Evolutionary conservation across 2,113 vertebrate species (phyloP).

Genomic region (Acinonyx jubatus): DNA sequence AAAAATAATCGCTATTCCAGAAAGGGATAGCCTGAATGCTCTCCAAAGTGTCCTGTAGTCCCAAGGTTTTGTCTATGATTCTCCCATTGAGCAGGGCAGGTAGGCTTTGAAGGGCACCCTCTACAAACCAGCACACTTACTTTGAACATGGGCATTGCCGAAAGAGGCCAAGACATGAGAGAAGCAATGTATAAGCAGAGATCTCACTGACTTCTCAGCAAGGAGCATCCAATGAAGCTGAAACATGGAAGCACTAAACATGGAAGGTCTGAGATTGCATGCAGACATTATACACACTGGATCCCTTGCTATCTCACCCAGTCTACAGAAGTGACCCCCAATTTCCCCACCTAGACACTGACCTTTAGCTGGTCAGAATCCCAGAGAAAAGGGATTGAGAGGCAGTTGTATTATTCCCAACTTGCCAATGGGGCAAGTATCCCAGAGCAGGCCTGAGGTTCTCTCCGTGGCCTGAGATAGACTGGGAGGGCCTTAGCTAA

Average conservation of each 20-base stretch:
- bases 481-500: not conserved
- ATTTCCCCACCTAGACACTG: not conserved
- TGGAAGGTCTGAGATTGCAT: not conserved
- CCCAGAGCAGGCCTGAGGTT: not conserved
- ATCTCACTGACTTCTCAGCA: conserved; percentile 21
- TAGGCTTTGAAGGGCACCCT: not conserved
- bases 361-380: conserved; percentile 28
- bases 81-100: not conserved
- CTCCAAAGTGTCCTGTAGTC: conserved; percentile 8
- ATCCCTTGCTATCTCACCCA: not conserved
- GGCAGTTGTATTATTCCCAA: not conserved
- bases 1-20: not conserved
- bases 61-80: not conserved
- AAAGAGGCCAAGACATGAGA: conserved; percentile 3
- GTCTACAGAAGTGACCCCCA: not conserved
- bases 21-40: not conserved
- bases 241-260: not conserved
- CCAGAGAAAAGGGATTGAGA: conserved; percentile 19
- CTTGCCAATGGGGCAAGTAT: not conserved
- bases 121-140: not conserved
- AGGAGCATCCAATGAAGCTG: not conserved
- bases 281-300: not conserved
- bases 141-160: not conserved
- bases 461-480: not conserved
- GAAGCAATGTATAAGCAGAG: not conserved